A percentile compares a stretch with the other conserved stretches of the same genome.
phyloP scores from a whole-genome alignment of 2,113 vertebrate species.

The Formicarius rufipectus region DNA sequence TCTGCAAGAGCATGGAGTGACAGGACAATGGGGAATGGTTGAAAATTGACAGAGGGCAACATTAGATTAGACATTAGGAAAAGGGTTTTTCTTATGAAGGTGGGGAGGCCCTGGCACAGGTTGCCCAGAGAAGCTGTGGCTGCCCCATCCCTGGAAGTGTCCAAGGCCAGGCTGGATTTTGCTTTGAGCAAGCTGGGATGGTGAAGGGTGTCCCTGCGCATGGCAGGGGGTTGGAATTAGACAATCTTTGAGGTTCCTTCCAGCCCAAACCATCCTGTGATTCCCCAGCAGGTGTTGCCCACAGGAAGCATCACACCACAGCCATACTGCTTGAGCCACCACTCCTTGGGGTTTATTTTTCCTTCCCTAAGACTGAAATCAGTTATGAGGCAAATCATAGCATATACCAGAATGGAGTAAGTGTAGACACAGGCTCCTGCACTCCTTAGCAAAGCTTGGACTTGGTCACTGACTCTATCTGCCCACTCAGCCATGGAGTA shows the following conservation, averaged over 20 bases:
- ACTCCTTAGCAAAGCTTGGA: neutral
- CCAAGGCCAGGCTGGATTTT: neutral
- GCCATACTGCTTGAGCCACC: neutral
- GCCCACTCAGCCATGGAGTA: rapidly evolving
- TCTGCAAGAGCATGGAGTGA: neutral
- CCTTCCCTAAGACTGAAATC: neutral
- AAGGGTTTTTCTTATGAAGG: neutral
- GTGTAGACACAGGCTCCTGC: neutral
- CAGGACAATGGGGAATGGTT: neutral
- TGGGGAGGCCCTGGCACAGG: neutral
- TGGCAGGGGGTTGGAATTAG: neutral
- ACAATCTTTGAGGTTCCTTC: neutral
- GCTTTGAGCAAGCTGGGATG: neutral
- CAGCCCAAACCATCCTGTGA: neutral
- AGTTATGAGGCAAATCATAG: neutral
- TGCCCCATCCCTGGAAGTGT: neutral
- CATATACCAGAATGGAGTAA: neutral
- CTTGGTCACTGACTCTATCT: neutral
- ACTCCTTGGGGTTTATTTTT: neutral
- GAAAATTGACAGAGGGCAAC: neutral
- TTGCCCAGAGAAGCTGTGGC: neutral
- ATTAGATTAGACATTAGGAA: neutral
- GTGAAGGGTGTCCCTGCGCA: neutral
- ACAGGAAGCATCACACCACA: neutral
- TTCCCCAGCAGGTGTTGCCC: neutral